phyloP scores from a whole-genome alignment of 2,113 vertebrate species.

The Paramormyrops kingsleyae region DNA sequence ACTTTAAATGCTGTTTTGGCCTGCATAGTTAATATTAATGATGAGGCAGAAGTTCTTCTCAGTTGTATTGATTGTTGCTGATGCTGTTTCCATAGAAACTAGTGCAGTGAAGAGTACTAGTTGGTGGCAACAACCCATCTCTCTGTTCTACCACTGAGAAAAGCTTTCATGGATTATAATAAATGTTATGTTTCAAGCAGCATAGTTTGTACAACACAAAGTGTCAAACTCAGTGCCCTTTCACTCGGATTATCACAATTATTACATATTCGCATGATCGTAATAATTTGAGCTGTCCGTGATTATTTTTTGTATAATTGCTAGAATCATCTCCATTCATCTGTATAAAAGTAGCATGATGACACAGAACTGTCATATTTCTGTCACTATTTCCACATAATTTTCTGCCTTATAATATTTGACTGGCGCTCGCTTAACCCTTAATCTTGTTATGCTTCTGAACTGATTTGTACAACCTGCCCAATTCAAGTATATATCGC shows the following conservation, averaged over 20 bases:
- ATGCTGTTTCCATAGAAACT: slow-evolving; percentile 45
- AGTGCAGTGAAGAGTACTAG: slow-evolving; percentile 23
- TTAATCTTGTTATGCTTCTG: no score
- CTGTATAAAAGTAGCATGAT: no score
- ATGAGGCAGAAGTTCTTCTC: background rate
- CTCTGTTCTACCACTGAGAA: background rate
- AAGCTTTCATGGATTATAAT: background rate
- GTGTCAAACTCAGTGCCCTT: background rate
- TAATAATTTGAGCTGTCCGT: no score
- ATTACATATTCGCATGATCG: no score
- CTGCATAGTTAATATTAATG: background rate
- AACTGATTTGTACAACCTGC: no score
- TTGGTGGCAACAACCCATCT: background rate
- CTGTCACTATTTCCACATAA: no score
- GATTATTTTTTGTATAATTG: no score
- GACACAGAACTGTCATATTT: no score
- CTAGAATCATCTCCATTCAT: no score
- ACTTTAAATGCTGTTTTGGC: background rate
- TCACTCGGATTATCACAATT: background rate
- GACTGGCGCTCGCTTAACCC: no score
- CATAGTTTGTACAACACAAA: background rate
- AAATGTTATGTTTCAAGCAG: background rate
- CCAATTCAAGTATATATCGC: no score
- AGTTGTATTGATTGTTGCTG: slow-evolving; percentile 9
- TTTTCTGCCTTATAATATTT: no score